Base-by-base conservation (phyloP, 2,797 vertebrate species). In the Pelobates cultripes region DNA sequence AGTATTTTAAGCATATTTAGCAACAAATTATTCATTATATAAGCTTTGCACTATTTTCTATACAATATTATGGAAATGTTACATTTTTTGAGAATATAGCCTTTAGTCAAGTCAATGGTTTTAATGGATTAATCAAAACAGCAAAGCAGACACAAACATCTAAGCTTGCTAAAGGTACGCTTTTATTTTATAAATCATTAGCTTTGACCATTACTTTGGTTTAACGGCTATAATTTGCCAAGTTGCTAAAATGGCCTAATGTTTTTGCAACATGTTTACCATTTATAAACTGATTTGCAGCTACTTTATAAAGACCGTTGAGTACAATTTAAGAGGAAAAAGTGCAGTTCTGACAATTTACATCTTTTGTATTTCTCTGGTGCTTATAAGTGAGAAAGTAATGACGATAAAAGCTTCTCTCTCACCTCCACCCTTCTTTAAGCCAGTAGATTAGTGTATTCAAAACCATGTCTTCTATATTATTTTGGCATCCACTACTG, bases 111-210 rank as follows among this genome's bases (percentile, higher is more conserved):
- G 5, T 13, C 4, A 7, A 55, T 66, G 3, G 43, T 64, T 73
- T 64, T 40, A 53, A 72, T 43, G 12, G 12, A 64, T 61, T 53
- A 61, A 17, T 44, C 40, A 67, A 80, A 80, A 68, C 61, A 45
- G 47, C 70, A 43, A 43, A 73, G 53, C 64, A 53, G 41, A 44
- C 15, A 17, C 44, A 64, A 79, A 51, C 55, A 60, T 60, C 71
- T 44, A 60, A 42, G 75, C 61, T 51, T 57, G 70, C 63, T 55
- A 53, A 67, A 67, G 28, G 45, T 70, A 77, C 57, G 41, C 8
- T 70, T 44, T 72, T 7, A 81, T 76, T 82, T 61, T 64, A 7
- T 43, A 64, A 75, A 82, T 76, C 5, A 76, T 74, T 66, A 51
- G 67, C 57, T 77, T 82, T 67, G 28, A 13, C 17, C 75, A 66